Evolutionary conservation across 1,140 invertebrate genomes (phyloP).

Genomic region (Calliopsis andreniformis): DNA sequence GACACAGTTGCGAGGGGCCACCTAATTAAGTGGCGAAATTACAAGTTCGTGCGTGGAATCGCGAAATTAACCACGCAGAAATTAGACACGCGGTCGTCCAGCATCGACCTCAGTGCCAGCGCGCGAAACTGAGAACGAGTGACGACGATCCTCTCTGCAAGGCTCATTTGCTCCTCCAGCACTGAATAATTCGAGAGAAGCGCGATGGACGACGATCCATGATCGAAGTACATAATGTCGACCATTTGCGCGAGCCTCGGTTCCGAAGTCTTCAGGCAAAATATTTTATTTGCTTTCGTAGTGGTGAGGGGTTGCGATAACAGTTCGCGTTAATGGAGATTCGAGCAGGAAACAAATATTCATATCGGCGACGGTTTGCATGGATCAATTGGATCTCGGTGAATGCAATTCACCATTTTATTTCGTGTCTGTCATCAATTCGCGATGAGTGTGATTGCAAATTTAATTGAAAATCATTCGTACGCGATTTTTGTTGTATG

Average conservation of each 20-base stretch:
- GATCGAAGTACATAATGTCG: too few relatives aligned
- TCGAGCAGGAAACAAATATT: conserved; percentile 29
- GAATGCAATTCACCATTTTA: conserved; percentile 21
- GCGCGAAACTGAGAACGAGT: conserved; percentile 4
- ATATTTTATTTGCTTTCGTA: conserved; percentile 25
- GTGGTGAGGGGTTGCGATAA: neutral
- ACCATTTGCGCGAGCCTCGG: too few relatives aligned
- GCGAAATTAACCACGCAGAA: conserved; percentile 37
- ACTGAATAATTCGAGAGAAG: too few relatives aligned
- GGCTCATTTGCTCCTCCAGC: too few relatives aligned
- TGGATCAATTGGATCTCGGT: conserved; percentile 21
- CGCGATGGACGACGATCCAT: too few relatives aligned
- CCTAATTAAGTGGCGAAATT: conserved; percentile 51
- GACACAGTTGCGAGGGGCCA: neutral
- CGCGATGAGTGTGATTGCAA: neutral
- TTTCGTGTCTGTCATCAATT: conserved; percentile 23
- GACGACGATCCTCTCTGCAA: neutral
- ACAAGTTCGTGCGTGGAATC: conserved; percentile 43
- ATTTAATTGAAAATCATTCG: conserved; percentile 29
- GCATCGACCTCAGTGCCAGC: neutral
- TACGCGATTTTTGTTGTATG: neutral
- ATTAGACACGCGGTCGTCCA: neutral
- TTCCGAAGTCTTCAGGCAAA: neutral
- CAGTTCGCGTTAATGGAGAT: conserved; percentile 5
- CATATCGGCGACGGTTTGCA: conserved; percentile 6